Evolutionary conservation across 1,140 invertebrate species (phyloP).

Genomic region (Drosophila pectinifera): DNA sequence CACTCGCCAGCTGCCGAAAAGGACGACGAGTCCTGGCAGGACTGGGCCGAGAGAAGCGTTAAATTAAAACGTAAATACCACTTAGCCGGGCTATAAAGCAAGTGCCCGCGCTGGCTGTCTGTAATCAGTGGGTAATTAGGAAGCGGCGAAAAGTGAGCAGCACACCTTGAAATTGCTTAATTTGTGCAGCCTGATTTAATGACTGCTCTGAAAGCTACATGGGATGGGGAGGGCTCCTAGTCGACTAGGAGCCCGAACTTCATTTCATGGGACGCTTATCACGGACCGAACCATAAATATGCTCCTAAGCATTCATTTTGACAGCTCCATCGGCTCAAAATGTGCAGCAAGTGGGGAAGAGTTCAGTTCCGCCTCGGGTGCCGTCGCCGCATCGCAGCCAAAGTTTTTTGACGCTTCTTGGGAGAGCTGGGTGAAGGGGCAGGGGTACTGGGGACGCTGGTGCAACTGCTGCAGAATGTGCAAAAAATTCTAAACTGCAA

Average conservation of each 20-base stretch:
- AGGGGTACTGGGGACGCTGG: conserved; percentile 19
- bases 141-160: conserved; percentile 57
- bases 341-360: conserved; percentile 19
- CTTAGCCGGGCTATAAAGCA: conserved; percentile 77
- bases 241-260: conserved; percentile 27
- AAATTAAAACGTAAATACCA: conserved; percentile 84
- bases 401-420: conserved; percentile 40
- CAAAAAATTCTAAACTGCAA: conserved; percentile 84
- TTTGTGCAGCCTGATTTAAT: conserved; percentile 72
- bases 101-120: conserved; percentile 53
- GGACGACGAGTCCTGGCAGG: conserved; percentile 1
- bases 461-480: conserved; percentile 75
- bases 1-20: conserved; percentile 3
- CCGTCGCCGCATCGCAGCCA: conserved; percentile 46
- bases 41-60: conserved; percentile 60
- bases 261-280: conserved; percentile 72
- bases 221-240: not conserved
- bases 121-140: conserved; percentile 81
- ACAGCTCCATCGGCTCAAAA: conserved; percentile 70
- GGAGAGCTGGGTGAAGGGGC: conserved; percentile 2
- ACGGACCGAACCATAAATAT: conserved; percentile 74
- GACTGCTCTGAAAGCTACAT: conserved; percentile 21
- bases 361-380: conserved; percentile 13
- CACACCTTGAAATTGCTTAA: conserved; percentile 73
- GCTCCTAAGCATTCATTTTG: conserved; percentile 79